Conservation (phyloP, 2,888 invertebrate species). For the Hetaerina titia region DNA sequence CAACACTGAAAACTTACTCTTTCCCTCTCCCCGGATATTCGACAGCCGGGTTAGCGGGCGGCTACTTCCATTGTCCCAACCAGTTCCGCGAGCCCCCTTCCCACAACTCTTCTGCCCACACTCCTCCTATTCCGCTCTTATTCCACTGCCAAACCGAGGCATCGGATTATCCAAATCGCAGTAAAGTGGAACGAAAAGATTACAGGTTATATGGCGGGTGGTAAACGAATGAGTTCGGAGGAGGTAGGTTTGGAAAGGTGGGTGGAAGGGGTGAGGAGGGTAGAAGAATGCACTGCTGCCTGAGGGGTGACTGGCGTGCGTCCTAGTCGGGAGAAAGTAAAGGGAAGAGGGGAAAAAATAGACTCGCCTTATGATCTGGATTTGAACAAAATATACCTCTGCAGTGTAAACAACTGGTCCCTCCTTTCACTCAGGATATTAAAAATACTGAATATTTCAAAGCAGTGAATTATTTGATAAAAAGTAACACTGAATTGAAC, state of each 20-base stretch:
- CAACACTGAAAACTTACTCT: not conserved
- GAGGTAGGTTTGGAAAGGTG: not conserved
- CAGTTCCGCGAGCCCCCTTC: not conserved
- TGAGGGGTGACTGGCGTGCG: not conserved
- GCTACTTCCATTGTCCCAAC: not conserved
- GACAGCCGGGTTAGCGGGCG: not conserved
- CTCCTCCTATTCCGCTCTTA: not conserved
- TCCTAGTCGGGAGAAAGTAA: not conserved
- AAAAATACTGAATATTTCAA: not conserved
- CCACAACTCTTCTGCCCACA: not conserved
- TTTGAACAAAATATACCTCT: not conserved
- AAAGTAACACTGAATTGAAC: no score
- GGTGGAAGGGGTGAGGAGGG: not conserved
- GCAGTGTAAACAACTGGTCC: not conserved
- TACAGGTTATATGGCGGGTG: slow-evolving; percentile 39
- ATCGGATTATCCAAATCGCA: slow-evolving; percentile 64
- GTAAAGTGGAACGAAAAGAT: slow-evolving; percentile 49
- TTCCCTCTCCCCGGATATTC: not conserved
- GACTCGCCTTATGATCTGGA: not conserved
- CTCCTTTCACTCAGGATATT: not conserved
- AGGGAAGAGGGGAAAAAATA: not conserved
- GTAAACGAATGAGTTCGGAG: not conserved
- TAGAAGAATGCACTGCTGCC: not conserved
- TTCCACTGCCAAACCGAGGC: not conserved
- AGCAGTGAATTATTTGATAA: no score